Evolutionary conservation across 1,140 invertebrate species (phyloP).

Genomic region (Drosophila lini): DNA sequence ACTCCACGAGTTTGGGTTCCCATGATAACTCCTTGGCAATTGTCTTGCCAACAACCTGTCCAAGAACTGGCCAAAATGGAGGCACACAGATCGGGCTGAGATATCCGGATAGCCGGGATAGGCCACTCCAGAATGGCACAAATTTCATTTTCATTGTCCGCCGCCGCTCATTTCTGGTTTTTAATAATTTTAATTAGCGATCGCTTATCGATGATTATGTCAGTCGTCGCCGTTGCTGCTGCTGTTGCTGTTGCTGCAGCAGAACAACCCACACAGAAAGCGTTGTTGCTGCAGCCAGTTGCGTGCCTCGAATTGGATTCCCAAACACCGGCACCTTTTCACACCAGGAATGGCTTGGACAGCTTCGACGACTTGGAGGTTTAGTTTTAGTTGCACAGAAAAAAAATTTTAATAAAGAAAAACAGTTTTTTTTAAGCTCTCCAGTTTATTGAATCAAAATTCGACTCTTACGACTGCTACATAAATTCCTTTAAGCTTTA

Average conservation of each 20-base stretch:
- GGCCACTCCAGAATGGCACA: conserved; percentile 66
- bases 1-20: conserved; percentile 32
- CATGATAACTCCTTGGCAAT: conserved; percentile 77
- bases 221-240: conserved; percentile 33
- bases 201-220: conserved; percentile 77
- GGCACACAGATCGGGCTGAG: conserved; percentile 39
- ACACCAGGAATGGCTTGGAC: conserved; percentile 40
- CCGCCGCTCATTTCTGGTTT: conserved; percentile 40
- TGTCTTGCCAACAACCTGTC: conserved; percentile 81
- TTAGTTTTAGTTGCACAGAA: conserved; percentile 44
- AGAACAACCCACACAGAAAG: conserved; percentile 39
- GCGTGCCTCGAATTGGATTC: conserved; percentile 49
- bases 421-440: neutral
- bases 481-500: neutral
- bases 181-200: conserved; percentile 79
- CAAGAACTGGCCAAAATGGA: conserved; percentile 68
- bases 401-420: no score
- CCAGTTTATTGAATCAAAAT: conserved; percentile 17
- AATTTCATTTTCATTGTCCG: conserved; percentile 72
- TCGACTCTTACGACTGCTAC: conserved; percentile 17
- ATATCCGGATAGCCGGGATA: conserved; percentile 49
- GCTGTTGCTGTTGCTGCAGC: neutral
- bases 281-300: conserved; percentile 41
- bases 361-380: conserved; percentile 44
- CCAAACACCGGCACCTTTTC: conserved; percentile 34